A percentile compares a stretch with the other conserved stretches of the same genome.
phyloP scores from a whole-genome alignment of 2,113 vertebrate species.

The Taurulus bubalis region DNA sequence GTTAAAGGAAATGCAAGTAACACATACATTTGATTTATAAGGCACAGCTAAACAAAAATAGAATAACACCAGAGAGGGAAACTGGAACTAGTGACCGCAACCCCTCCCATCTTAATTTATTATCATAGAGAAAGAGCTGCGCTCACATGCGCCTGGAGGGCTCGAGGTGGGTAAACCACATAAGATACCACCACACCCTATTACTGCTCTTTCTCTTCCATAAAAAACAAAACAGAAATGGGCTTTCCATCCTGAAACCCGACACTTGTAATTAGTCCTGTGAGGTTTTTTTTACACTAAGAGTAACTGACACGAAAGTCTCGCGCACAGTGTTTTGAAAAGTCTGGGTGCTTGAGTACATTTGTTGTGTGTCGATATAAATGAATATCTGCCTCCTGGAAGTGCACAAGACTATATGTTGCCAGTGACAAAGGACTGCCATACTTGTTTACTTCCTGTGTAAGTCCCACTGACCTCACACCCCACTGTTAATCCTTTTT shows the following conservation, averaged over 20 bases:
- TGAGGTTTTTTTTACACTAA: constrained; percentile 51
- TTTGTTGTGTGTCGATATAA: constrained; percentile 24
- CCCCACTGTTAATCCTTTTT: constrained; percentile 29
- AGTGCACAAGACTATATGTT: constrained; percentile 14
- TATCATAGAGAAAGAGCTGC: constrained; percentile 63
- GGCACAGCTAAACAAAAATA: constrained; percentile 46
- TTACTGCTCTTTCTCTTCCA: constrained; percentile 58
- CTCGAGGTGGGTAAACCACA: constrained; percentile 73
- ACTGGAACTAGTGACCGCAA: constrained; percentile 41
- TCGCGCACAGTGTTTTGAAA: constrained; percentile 25
- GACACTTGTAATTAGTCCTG: constrained; percentile 77
- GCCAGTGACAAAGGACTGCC: constrained; percentile 13
- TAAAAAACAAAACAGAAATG: constrained; percentile 74
- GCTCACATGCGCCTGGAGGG: constrained; percentile 63
- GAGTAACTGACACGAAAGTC: constrained; percentile 35
- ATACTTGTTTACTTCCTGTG: constrained; percentile 41
- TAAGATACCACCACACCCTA: constrained; percentile 79
- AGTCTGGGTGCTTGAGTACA: background rate
- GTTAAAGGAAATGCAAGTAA: constrained; percentile 10
- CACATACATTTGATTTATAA: constrained; percentile 22
- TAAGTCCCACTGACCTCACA: constrained; percentile 31
- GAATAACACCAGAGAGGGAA: constrained; percentile 50
- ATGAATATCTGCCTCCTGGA: constrained; percentile 22
- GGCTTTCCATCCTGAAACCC: constrained; percentile 82
- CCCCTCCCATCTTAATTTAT: constrained; percentile 66